Percentiles rank a stretch among this genome's conserved stretches.
Conservation (phyloP, 2,888 invertebrate genomes). For the Aleiodes alternator region DNA sequence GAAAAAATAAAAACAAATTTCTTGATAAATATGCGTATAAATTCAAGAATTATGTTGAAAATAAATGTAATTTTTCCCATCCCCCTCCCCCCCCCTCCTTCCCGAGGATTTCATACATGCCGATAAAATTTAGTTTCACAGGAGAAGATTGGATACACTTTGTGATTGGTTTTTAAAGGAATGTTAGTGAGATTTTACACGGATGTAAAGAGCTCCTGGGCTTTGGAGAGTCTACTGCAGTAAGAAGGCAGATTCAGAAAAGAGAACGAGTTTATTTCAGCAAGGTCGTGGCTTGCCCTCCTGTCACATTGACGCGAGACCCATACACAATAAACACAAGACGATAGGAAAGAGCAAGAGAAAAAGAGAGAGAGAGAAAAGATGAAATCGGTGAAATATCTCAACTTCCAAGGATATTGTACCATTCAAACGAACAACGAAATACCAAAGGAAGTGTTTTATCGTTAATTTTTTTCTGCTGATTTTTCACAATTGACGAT, state of each 20-base stretch:
- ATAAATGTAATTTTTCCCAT: neutral
- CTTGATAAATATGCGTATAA: neutral
- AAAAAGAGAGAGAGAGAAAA: neutral
- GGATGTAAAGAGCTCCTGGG: conserved; percentile 40
- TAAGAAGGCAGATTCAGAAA: conserved; percentile 41
- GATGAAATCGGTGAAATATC: conserved; percentile 31
- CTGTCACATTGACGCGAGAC: conserved; percentile 56
- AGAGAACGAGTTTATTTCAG: conserved; percentile 63
- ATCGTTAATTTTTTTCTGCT: neutral
- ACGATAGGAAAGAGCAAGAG: neutral
- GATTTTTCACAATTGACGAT: conserved; percentile 31
- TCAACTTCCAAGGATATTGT: conserved; percentile 39
- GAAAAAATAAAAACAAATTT: too few species aligned
- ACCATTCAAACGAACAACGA: conserved; percentile 9
- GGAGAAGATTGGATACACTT: conserved; percentile 18
- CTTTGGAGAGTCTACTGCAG: conserved; percentile 27
- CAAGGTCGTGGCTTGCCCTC: conserved; percentile 62
- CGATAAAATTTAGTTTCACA: neutral
- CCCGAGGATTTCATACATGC: neutral
- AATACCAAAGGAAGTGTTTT: neutral
- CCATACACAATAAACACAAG: conserved; percentile 23
- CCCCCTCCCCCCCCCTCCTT: too few species aligned
- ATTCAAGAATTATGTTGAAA: neutral
- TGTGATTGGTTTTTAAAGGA: conserved; percentile 26
- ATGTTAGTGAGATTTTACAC: conserved; percentile 44